Percentiles rank a stretch among this genome's conserved stretches.
These are phyloP conservation scores for Andrena trimmerana DNA, from an alignment of 2,888 invertebrate genomes.

Conservation along the genomic window DNA sequence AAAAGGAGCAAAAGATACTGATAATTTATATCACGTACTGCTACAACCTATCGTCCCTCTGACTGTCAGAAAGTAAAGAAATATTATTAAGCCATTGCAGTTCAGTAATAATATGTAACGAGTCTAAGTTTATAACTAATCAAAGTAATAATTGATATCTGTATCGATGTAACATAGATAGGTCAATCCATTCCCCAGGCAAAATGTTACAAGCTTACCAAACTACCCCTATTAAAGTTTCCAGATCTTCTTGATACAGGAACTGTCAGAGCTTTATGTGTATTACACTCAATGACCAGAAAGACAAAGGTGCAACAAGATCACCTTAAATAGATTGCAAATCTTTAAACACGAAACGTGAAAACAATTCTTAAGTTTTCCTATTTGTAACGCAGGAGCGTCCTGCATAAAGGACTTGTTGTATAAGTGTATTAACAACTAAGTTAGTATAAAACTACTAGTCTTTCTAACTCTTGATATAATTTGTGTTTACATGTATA, in stretches of 20 bases:
- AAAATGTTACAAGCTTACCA: slow-evolving; percentile 52
- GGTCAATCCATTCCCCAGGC: slow-evolving; percentile 53
- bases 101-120: slow-evolving; percentile 58
- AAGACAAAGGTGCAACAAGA: slow-evolving; percentile 27
- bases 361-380: slow-evolving; percentile 55
- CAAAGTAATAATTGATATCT: slow-evolving; percentile 72
- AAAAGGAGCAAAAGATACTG: slow-evolving; percentile 22
- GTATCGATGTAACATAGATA: slow-evolving; percentile 68
- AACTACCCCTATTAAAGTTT: slow-evolving; percentile 48
- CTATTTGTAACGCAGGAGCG: slow-evolving; percentile 44
- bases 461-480: slow-evolving; percentile 70
- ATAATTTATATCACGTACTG: slow-evolving; percentile 65
- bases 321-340: slow-evolving; percentile 46
- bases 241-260: slow-evolving; percentile 48
- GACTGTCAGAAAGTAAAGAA: slow-evolving; percentile 74
- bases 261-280: slow-evolving; percentile 60
- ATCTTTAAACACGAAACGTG: slow-evolving; percentile 31
- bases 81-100: slow-evolving; percentile 66
- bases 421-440: slow-evolving; percentile 54
- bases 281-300: slow-evolving; percentile 52
- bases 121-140: slow-evolving; percentile 70
- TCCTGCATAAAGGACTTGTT: slow-evolving; percentile 50
- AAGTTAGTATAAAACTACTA: slow-evolving; percentile 68
- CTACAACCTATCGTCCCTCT: slow-evolving; percentile 65
- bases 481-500: slow-evolving; percentile 56